Percentiles rank a stretch among this genome's conserved stretches.
phyloP scores from a whole-genome alignment of 2,113 vertebrate species.

The Phyllostomus hastatus region DNA sequence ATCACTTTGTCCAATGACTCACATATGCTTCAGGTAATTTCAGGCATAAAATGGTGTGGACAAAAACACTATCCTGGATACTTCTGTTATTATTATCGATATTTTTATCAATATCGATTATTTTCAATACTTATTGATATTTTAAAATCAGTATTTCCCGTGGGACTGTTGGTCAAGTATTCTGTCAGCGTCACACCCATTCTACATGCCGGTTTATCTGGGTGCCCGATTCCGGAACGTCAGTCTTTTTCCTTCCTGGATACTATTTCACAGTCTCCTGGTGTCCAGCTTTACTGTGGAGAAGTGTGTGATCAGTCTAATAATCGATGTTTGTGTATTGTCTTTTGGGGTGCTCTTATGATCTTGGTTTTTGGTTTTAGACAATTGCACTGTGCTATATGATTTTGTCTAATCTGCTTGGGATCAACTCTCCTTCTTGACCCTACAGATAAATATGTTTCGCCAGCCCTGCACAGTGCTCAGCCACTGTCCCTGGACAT shows the following conservation, averaged over 20 bases:
- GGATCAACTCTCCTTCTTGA: background rate
- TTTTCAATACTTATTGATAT: background rate
- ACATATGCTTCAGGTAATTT: background rate
- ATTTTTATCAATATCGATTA: too few relatives aligned
- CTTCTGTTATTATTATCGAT: background rate
- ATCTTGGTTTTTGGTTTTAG: background rate
- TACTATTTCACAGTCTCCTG: background rate
- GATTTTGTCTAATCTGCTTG: background rate
- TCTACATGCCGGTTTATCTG: background rate
- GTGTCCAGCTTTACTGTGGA: background rate
- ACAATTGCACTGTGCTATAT: background rate
- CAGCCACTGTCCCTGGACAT: background rate
- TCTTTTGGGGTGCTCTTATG: background rate
- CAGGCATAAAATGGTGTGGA: background rate
- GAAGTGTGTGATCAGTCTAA: background rate
- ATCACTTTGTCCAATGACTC: background rate
- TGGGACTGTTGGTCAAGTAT: background rate
- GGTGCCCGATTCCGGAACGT: background rate
- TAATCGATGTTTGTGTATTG: background rate
- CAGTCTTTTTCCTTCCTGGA: background rate
- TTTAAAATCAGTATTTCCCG: background rate
- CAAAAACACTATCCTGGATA: background rate
- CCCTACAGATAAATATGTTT: background rate
- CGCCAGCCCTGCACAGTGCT: background rate
- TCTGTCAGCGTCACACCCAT: background rate